Base-by-base conservation (phyloP, 92 coral and sea anemone genomes). In the Anthopleura xanthogrammica region DNA sequence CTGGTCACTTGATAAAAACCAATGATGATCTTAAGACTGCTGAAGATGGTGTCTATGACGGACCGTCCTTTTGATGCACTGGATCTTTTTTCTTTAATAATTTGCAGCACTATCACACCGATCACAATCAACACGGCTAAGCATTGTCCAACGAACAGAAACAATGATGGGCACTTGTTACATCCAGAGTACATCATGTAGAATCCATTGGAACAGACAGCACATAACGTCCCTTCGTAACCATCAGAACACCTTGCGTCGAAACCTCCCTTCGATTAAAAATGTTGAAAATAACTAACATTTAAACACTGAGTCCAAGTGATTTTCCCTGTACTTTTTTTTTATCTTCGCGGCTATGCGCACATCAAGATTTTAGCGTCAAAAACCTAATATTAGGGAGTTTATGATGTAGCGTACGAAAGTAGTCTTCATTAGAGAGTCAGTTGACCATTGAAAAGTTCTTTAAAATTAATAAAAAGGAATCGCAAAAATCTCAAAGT, bases 11-110 rank as follows among this genome's bases (percentile, higher is more conserved):
- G 78, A 29, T 74, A 74, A 48, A 74, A 74, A 17, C 81, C 65
- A 54, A 78, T 78, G 72, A 56, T 54, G 64, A 78, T 78, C 65
- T 78, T 78, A 17, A 78, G 41, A 19, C 81, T 78, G 60, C 60
- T 22, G 29, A 78, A 56, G 48, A 78, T 42, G 36, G 57, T 48
- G 40, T 78, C 81, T 19, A 57, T 78, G 17, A 56, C 17, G 41
- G 81, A 78, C 0, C 81, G 60, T 8, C 56, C 64, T 48, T 54
- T 54, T 19, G 22, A 62, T n/a, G 7, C 13, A 5, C 11, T 19
- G 70, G 70, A 62, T 62, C 29, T 19, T 62, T 62, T 62, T 19
- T 62, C 70, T 74, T 74, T 74, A 7, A 41, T 29, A 6, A 41
- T 74, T 10, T 11, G 9, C 4, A 74, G 17, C 55, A 74, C 55